These are phyloP conservation scores for Phalacrocorax pelagicus DNA, from an alignment of 2,113 vertebrate genomes.

Conservation along the genomic window DNA sequence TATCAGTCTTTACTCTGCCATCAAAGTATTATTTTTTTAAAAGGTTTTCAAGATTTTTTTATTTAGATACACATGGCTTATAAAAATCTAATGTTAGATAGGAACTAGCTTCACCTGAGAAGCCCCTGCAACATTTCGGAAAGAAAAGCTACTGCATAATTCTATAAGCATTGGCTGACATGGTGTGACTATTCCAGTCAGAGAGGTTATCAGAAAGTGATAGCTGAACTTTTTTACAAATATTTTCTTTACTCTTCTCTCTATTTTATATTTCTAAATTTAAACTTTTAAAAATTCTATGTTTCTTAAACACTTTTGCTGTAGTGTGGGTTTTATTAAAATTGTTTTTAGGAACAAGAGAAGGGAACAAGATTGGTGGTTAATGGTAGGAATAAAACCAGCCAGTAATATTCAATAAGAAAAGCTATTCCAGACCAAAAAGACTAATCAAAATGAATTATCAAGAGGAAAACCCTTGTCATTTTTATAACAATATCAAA, in stretches of 20 bases:
- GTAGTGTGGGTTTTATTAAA: rapidly evolving
- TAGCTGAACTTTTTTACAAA: not conserved
- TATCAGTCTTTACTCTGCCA: not conserved
- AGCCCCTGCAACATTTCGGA: not conserved
- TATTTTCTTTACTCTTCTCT: not conserved
- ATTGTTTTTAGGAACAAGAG: not conserved
- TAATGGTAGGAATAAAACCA: not conserved
- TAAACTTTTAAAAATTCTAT: not conserved
- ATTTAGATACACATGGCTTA: not conserved
- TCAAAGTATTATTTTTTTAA: not conserved
- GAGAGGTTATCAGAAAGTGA: not conserved
- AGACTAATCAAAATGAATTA: not conserved
- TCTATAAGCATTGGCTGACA: not conserved
- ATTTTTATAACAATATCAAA: not conserved
- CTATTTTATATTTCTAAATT: not conserved
- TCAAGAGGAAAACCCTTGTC: not conserved
- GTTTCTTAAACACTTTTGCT: not conserved
- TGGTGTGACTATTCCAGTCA: not conserved
- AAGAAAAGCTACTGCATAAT: not conserved
- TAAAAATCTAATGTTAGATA: not conserved
- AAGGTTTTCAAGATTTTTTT: not conserved
- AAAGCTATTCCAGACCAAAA: not conserved
- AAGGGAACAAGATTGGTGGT: not conserved
- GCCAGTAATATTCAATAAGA: not conserved
- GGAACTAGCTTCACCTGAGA: not conserved